These are phyloP conservation scores for Pachypanchax playfairii DNA, from an alignment of 2,113 vertebrate genomes.

Conservation along the genomic window DNA sequence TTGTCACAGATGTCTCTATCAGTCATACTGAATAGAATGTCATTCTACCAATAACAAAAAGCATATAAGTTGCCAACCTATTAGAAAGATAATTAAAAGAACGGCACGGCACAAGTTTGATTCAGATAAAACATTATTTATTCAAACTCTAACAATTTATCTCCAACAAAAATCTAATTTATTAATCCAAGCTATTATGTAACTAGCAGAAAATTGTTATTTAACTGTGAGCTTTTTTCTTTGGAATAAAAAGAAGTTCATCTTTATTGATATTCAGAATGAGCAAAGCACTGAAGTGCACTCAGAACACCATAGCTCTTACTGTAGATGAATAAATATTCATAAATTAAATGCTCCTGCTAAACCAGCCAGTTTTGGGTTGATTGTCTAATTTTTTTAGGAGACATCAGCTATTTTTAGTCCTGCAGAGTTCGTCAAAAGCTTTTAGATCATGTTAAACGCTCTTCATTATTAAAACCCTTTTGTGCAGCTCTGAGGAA, in stretches of 20 bases:
- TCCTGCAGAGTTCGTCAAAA: background rate
- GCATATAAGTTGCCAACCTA: background rate
- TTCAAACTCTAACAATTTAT: no score
- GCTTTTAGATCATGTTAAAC: background rate
- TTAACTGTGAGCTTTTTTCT: slow-evolving; percentile 15
- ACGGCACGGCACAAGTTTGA: no score
- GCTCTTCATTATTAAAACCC: background rate
- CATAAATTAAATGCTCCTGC: slow-evolving; percentile 46
- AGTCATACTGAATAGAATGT: background rate
- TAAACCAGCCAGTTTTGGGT: background rate
- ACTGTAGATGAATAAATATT: slow-evolving; percentile 37
- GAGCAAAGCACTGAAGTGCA: slow-evolving; percentile 27
- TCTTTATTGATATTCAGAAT: slow-evolving; percentile 39
- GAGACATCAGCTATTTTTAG: background rate
- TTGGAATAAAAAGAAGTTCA: slow-evolving; percentile 24
- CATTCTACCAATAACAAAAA: slow-evolving; percentile 8
- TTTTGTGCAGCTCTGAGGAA: background rate
- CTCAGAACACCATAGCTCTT: slow-evolving; percentile 19
- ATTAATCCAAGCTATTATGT: slow-evolving; percentile 14
- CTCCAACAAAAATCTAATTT: slow-evolving; percentile 6
- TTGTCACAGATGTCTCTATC: background rate
- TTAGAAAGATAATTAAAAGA: background rate
- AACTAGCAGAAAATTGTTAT: slow-evolving; percentile 11
- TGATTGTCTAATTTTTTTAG: background rate
- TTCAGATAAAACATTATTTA: no score